Conservation (phyloP, 2,113 vertebrate species). For the Hippocampus barbouri region DNA sequence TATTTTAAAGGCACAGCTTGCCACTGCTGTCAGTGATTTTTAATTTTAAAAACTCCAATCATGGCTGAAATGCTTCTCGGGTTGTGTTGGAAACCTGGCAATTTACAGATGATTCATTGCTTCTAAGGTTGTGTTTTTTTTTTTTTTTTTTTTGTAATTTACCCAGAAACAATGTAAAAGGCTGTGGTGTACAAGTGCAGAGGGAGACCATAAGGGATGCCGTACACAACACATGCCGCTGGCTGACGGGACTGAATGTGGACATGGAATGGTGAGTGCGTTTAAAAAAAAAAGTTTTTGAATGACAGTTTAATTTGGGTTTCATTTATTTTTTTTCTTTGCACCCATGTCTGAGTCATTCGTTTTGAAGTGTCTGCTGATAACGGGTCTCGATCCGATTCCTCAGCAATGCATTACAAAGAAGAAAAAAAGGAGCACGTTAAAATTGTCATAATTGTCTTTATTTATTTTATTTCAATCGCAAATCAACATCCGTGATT, state of each 20-base stretch:
- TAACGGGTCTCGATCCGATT: no score
- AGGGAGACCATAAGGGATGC: constrained; percentile 88
- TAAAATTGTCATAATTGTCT: no score
- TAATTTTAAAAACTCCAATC: background rate
- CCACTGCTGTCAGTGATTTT: background rate
- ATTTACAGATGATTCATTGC: constrained; percentile 9
- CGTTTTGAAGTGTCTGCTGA: no score
- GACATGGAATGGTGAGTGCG: constrained; percentile 85
- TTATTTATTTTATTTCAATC: no score
- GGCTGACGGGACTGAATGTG: constrained; percentile 90
- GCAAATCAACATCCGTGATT: no score
- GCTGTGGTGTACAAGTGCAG: constrained; percentile 91
- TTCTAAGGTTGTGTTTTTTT: background rate
- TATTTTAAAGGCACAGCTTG: background rate
- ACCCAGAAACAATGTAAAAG: constrained; percentile 89
- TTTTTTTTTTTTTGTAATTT: background rate
- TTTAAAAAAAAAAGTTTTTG: background rate
- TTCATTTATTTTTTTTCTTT: no score
- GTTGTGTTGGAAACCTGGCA: constrained; percentile 6
- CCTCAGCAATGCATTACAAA: no score
- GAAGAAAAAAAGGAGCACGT: no score
- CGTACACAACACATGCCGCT: constrained; percentile 96
- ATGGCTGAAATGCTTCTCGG: background rate
- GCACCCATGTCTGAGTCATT: no score
- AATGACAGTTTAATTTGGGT: background rate